Base-by-base conservation (phyloP, 2,113 vertebrate genomes). In the Himantopus leucocephalus region DNA sequence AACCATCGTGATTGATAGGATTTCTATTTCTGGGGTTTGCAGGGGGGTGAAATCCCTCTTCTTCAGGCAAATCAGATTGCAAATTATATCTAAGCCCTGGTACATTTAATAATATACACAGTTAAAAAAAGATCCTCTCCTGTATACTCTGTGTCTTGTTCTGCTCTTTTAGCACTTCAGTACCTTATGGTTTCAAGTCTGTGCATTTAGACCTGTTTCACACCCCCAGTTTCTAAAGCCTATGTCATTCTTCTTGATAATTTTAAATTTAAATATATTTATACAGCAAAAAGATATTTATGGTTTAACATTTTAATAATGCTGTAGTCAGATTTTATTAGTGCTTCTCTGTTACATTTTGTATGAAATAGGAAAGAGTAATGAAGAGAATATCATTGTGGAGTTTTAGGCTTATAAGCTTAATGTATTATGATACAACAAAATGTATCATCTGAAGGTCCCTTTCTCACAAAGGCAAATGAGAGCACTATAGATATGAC, bases 291-390 rank as follows among this genome's bases (percentile, higher is more conserved):
- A 73, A 50, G 24, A 30, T 88, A 62, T 75, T 89, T 85, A 87
- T 43, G 41, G 92, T 55, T 94, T 95, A 92, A 89, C 43, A 58
- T 89, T 94, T 88, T 92, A 95, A 94, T 92, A 94, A 89, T 6
- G 14, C 66, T 41, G 39, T 29, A 89, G 83, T 79, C 90, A 94
- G 62, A 72, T 89, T 94, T 92, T 81, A 87, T 89, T 95, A 68
- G 48, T 45, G 52, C 43, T 37, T 75, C 56, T 87, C 66, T 95
- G 48, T 81, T 75, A 78, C 32, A 79, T 79, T 95, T 92, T 85
- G 47, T 16, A 83, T 22, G 73, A 96, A 47, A 75, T n/a, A 62
- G 30, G 52, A 75, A 91, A 84, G 27, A 91, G 64, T 60, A 94
- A 92, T 71, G 66, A 94, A 93, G 59, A 83, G 70, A 84, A 4